Percentiles rank a stretch among this genome's conserved stretches.
Conservation (phyloP, 1,140 invertebrate species). For the Littorina saxatilis region DNA sequence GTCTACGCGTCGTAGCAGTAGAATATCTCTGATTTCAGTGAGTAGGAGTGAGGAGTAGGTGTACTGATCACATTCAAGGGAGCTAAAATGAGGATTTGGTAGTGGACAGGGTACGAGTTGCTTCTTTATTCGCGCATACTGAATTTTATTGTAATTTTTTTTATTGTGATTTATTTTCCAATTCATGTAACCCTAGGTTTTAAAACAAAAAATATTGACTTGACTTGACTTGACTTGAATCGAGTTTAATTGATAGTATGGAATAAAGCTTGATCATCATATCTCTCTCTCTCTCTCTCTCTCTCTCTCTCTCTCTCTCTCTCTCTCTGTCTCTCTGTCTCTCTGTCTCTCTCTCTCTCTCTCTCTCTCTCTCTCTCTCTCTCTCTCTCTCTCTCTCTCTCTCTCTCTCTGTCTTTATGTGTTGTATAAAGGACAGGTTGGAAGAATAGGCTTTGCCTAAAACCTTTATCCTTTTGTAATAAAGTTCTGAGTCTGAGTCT, state of each 20-base stretch:
- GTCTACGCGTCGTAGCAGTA: not conserved
- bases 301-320: slow-evolving; percentile 7
- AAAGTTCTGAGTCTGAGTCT: no score
- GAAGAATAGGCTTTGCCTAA: no score
- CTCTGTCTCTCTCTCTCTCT: not conserved
- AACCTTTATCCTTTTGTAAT: no score
- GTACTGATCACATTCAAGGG: no score
- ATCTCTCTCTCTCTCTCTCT: not conserved
- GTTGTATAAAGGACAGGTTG: no score
- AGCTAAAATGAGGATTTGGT: no score
- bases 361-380: not conserved
- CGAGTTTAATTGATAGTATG: no score
- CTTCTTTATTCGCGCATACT: not conserved
- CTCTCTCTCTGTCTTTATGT: not conserved
- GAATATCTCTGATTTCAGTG: not conserved
- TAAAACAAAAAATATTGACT: no score
- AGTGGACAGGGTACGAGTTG: not conserved
- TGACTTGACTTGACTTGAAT: no score
- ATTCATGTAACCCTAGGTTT: no score
- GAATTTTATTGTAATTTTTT: not conserved
- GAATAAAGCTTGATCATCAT: no score
- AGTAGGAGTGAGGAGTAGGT: no score
- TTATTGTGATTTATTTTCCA: not conserved
- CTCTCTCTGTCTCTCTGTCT: not conserved
- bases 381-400: not conserved